These are phyloP conservation scores for Dasyornis broadbenti DNA, from an alignment of 2,113 vertebrate genomes.

Conservation along the genomic window DNA sequence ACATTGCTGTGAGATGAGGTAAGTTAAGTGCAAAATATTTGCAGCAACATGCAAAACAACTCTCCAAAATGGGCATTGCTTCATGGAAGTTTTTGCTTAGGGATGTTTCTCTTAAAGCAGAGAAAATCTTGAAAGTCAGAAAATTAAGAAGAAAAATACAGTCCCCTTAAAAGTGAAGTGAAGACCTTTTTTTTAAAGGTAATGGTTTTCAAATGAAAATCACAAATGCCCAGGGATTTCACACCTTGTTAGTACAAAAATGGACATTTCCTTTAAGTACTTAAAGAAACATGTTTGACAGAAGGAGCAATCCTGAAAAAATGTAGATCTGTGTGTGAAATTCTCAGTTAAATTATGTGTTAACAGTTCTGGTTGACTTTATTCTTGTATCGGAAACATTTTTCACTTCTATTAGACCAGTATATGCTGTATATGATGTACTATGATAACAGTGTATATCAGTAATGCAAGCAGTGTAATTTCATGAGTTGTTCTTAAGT, in stretches of 20 bases:
- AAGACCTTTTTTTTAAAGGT: neutral
- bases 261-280: neutral
- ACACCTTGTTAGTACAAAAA: neutral
- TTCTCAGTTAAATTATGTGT: neutral
- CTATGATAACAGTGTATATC: neutral
- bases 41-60: neutral
- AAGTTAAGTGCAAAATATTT: neutral
- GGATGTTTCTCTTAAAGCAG: neutral
- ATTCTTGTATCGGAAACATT: neutral
- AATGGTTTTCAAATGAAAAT: neutral
- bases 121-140: neutral
- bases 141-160: neutral
- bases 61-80: fast-evolving
- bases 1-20: neutral
- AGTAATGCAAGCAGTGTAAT: neutral
- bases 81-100: neutral
- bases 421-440: neutral
- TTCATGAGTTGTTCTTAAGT: neutral
- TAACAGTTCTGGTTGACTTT: neutral
- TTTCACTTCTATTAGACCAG: neutral
- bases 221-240: neutral
- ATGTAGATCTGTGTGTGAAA: neutral
- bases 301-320: neutral
- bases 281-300: neutral
- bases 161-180: neutral